Evolutionary conservation across 2,113 vertebrate species (phyloP), one percentile per base, ranked within the genome.

Genomic region (Mobula birostris): DNA sequence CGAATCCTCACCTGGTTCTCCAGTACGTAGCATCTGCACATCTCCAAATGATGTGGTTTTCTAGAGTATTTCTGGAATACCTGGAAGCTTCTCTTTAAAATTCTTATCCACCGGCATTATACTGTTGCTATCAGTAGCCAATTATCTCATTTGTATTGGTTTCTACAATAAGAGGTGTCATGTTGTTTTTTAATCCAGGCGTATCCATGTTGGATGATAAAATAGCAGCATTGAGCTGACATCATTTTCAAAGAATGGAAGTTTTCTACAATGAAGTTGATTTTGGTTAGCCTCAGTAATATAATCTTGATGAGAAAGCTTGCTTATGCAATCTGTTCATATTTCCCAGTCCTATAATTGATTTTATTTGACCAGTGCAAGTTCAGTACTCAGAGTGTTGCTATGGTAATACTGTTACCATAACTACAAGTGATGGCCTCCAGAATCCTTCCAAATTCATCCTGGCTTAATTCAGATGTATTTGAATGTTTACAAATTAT

Each of bases 341-440:
- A 74, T 74, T 74, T 48, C 40, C 91, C 32, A 66, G 15, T 66
- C 15, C 70, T 36, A 56, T 48, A 48, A 48, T 74, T 93, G 91
- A 48, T 93, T 72, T 74, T 56, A 74, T 24, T 93, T 74, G 91
- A 36, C 70, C 91, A 93, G 91, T 74, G 19, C 70, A 27, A 40
- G 63, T 93, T 93, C 36, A 27, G 32, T 74, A 15, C 91, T 93
- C 91, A 72, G 36, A 74, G 8, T 27, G 70, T 93, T 93, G 91
- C 91, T 56, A 93, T 76, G 68, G 91, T 56, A 93, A 93, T 48
- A 74, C 36, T 93, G 32, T 91, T 91, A 70, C 66, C 88, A 91
- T 91, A 91, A 91, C 61, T 32, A 36, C 88, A 63, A 24, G 66
- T 48, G n/a, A 93, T 93, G 91, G 91, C 91, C 91, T 76, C 91